These are phyloP conservation scores for Pachycephus smyrnensis DNA, from an alignment of 2,888 invertebrate genomes.

Conservation along the genomic window DNA sequence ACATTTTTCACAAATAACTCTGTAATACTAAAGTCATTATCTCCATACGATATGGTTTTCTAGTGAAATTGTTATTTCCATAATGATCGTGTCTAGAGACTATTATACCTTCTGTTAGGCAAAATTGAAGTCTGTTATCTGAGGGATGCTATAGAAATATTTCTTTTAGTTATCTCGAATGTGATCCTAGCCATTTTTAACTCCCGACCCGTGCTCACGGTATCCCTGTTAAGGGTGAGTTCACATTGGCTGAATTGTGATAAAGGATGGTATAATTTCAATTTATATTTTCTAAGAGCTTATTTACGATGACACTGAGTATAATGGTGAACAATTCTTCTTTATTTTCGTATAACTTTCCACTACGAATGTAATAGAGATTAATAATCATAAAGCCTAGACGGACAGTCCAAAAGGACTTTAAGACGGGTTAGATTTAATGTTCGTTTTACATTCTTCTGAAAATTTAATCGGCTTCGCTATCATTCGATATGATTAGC, in stretches of 20 bases:
- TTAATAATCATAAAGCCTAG: too few species aligned
- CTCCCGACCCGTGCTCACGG: neutral
- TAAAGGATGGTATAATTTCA: too few species aligned
- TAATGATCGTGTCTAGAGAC: neutral
- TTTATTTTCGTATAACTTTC: neutral
- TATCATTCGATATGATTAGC: too few species aligned
- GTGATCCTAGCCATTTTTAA: neutral
- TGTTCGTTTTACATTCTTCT: too few species aligned
- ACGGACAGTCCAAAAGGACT: too few species aligned
- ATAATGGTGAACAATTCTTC: neutral
- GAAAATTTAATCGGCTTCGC: too few species aligned
- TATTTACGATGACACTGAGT: too few species aligned
- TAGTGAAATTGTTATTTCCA: neutral
- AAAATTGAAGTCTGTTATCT: neutral
- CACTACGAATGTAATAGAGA: too few species aligned
- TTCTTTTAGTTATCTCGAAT: neutral
- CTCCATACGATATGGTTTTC: neutral
- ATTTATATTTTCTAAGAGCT: too few species aligned
- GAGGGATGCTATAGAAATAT: neutral
- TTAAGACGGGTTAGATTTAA: too few species aligned
- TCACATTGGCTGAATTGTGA: too few species aligned
- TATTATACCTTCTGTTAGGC: neutral
- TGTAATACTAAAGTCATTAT: neutral
- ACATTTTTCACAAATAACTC: neutral
- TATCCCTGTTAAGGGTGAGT: neutral